phyloP scores from a whole-genome alignment of 2,797 vertebrate species.

The Rhabdomys pumilio region DNA sequence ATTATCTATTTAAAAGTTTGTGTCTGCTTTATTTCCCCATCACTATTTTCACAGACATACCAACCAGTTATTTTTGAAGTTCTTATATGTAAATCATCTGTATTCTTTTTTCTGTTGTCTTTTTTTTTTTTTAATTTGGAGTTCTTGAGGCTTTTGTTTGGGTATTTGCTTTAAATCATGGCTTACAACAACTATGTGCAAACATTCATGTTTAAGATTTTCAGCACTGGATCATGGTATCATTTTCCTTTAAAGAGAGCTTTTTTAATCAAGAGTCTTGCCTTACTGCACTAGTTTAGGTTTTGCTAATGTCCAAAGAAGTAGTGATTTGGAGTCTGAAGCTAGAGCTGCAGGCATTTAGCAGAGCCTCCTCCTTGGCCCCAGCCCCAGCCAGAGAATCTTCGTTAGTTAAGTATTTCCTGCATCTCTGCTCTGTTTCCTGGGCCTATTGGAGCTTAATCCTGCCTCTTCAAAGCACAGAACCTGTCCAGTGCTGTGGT shows the following conservation, averaged over 20 bases:
- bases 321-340: not conserved
- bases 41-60: not conserved
- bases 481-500: constrained; percentile 2
- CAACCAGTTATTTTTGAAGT: constrained; percentile 37
- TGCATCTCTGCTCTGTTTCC: not conserved
- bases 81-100: not conserved
- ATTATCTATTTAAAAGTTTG: constrained; percentile 42
- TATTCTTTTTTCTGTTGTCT: constrained; percentile 26
- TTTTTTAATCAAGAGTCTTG: constrained; percentile 60
- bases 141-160: not conserved
- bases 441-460: constrained; percentile 42
- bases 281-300: not conserved
- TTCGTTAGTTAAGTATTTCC: not conserved
- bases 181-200: not conserved
- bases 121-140: constrained; percentile 20
- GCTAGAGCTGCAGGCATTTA: not conserved
- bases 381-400: not conserved
- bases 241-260: constrained; percentile 43
- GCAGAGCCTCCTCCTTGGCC: not conserved
- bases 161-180: constrained; percentile 34
- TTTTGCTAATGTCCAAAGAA: constrained; percentile 18
- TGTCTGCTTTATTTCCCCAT: constrained; percentile 8
- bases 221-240: not conserved
- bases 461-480: constrained; percentile 25
- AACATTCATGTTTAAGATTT: not conserved